Evolutionary conservation across 1,140 invertebrate genomes (phyloP).

Genomic region (Gryon sp.): DNA sequence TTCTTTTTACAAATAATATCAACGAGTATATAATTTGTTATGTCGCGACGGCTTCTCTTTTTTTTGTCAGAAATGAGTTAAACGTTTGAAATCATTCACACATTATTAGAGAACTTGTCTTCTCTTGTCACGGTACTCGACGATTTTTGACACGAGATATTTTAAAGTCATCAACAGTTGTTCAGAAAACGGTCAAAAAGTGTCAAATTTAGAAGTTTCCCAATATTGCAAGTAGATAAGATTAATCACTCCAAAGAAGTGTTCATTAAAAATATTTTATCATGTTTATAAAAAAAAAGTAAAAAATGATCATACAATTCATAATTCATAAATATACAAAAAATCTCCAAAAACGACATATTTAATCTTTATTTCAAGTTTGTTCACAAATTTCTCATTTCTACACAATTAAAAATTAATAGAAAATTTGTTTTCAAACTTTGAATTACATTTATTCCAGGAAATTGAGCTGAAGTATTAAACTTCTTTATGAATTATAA

Average conservation of each 20-base stretch:
- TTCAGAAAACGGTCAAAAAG: background rate
- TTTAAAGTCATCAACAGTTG: background rate
- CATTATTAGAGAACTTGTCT: background rate
- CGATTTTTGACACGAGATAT: constrained; percentile 5
- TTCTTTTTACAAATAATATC: background rate
- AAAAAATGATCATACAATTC: background rate
- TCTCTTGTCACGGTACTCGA: constrained; percentile 14
- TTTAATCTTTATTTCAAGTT: too few species aligned
- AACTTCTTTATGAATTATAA: background rate
- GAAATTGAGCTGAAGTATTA: too few species aligned
- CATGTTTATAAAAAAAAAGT: background rate
- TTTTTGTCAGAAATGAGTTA: background rate
- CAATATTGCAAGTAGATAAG: background rate
- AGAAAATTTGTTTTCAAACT: too few species aligned
- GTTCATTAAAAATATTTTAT: background rate
- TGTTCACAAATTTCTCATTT: too few species aligned
- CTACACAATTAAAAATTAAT: too few species aligned
- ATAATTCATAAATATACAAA: too few species aligned
- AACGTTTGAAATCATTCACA: constrained; percentile 5
- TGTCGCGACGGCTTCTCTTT: too few species aligned
- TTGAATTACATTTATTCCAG: too few species aligned
- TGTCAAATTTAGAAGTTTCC: background rate
- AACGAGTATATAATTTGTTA: constrained; percentile 3
- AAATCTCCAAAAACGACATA: too few species aligned
- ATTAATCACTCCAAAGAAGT: background rate